These are phyloP conservation scores for Epiblema foenella DNA, from an alignment of 2,888 invertebrate species.

Conservation along the genomic window DNA sequence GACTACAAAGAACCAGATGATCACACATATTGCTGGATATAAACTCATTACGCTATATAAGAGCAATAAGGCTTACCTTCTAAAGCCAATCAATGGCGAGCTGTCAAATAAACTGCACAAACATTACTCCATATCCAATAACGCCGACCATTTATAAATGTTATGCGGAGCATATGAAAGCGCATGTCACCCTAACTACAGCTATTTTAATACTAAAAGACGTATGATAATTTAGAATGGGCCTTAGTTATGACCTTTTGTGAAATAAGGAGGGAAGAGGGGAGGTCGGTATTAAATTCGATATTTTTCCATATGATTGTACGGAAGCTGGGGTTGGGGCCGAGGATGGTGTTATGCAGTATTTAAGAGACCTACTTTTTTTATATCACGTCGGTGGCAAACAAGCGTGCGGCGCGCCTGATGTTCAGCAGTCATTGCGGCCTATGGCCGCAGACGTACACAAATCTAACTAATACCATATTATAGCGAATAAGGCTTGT, in stretches of 20 bases:
- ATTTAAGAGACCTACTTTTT: too few species aligned
- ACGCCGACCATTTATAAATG: conserved; percentile 35
- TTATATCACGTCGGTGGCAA: too few species aligned
- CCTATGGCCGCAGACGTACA: too few species aligned
- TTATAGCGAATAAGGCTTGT: too few species aligned
- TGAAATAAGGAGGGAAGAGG: background rate
- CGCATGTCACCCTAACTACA: conserved; percentile 30
- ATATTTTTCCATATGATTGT: conserved; percentile 38
- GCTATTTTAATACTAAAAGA: background rate
- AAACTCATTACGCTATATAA: conserved; percentile 8
- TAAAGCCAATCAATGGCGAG: conserved; percentile 31
- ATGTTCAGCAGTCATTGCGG: too few species aligned
- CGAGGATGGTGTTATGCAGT: conserved; percentile 15
- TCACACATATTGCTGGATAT: background rate
- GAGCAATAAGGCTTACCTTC: conserved; percentile 26
- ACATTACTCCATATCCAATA: conserved; percentile 31
- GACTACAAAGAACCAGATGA: background rate
- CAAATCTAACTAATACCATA: too few species aligned
- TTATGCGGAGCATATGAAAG: conserved; percentile 36
- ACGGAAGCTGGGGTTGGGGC: conserved; percentile 26
- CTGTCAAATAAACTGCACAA: conserved; percentile 36
- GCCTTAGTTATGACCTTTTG: background rate
- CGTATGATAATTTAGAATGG: background rate
- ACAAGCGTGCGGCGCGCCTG: too few species aligned
- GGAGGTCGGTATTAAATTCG: conserved; percentile 37